Evolutionary conservation across 37 sponge, comb jelly and placozoan genomes (phyloP).

Genomic region (Corticium candelabrum): DNA sequence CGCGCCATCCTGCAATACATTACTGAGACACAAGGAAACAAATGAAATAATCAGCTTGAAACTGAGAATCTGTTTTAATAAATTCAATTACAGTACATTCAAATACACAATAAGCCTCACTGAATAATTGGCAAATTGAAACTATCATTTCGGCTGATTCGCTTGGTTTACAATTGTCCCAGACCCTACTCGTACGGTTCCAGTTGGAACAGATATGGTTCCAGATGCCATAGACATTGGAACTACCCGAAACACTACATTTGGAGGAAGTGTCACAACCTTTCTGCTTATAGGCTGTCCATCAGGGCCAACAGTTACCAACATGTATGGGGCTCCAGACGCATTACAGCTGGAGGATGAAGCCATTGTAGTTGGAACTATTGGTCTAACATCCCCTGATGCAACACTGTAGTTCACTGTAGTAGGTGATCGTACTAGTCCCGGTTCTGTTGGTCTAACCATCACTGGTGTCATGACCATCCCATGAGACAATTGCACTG

Average conservation of each 20-base stretch:
- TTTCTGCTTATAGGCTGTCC: neutral
- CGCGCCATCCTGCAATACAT: no score
- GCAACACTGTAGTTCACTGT: neutral
- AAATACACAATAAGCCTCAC: no score
- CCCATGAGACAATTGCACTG: neutral
- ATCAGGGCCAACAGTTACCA: neutral
- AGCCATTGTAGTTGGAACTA: neutral
- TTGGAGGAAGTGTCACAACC: neutral
- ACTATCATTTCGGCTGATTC: no score
- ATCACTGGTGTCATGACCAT: neutral
- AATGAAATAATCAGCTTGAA: no score
- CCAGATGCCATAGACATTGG: conserved; percentile 6
- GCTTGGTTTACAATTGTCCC: no score
- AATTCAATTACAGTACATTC: no score
- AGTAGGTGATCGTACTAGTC: neutral
- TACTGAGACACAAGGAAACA: no score
- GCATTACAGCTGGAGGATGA: neutral
- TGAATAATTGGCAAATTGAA: no score
- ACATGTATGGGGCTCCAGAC: neutral
- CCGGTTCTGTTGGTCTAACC: no score
- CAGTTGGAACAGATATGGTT: no score
- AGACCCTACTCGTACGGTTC: no score
- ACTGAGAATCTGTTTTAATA: no score
- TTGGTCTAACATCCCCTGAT: neutral
- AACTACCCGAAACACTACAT: neutral